Conservation (phyloP, 2,113 vertebrate genomes). For the Scomber scombrus region DNA sequence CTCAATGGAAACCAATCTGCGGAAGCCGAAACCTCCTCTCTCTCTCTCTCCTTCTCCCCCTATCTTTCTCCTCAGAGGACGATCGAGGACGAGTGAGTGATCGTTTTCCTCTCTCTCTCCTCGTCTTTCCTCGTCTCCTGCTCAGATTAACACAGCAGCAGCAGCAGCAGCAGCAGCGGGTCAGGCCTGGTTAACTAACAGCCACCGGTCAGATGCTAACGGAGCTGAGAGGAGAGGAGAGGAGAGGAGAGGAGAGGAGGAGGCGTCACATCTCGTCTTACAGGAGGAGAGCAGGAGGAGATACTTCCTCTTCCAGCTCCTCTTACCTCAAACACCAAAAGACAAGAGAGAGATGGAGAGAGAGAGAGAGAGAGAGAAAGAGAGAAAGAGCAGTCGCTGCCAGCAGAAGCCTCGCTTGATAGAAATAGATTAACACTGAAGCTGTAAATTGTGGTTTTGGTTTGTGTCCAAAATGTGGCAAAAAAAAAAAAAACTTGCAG, state of each 20-base stretch:
- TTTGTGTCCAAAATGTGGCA: conserved; percentile 8
- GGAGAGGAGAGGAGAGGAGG: background rate
- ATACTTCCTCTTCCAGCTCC: conserved; percentile 63
- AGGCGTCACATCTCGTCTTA: conserved; percentile 51
- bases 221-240: background rate
- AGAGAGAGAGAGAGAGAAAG: background rate
- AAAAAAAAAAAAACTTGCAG: background rate
- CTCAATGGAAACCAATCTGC: conserved; percentile 34
- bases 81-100: conserved; percentile 19
- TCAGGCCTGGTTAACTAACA: conserved; percentile 57
- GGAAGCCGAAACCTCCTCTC: conserved; percentile 31
- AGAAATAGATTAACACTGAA: conserved; percentile 9
- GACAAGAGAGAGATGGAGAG: conserved; percentile 5
- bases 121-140: background rate
- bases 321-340: conserved; percentile 53
- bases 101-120: background rate
- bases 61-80: conserved; percentile 14
- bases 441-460: background rate
- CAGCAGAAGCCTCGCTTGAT: background rate
- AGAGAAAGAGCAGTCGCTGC: background rate
- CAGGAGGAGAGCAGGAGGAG: conserved; percentile 40
- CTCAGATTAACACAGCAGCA: conserved; percentile 41
- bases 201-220: conserved; percentile 44
- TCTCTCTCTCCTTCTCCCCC: background rate
- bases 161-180: background rate